Base-by-base conservation (phyloP, 92 coral and sea anemone genomes). In the Phenganax stokvisi region DNA sequence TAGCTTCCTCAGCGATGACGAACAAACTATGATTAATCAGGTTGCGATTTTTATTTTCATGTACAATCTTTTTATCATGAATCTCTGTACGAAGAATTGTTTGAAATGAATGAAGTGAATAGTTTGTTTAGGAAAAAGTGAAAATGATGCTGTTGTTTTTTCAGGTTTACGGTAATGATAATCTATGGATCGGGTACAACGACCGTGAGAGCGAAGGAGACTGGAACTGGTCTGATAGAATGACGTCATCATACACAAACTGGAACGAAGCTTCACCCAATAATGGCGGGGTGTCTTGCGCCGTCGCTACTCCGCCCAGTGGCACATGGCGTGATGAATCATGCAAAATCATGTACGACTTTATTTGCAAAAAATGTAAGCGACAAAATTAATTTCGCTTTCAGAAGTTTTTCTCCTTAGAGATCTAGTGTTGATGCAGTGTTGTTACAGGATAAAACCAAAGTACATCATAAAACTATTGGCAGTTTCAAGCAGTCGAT, bases 241-340 rank as follows among this genome's bases (percentile, higher is more conserved):
- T 80, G 87, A 92, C 97, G 88, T 94, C 98, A 82, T 94, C 98
- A 0, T 94, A 94, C 73, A 94, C 98, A 37, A 94, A 94, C 96
- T 94, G 98, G 98, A 92, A 90, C 81, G 98, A 94, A 74, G 90
- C 90, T 77, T 94, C 98, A 47, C 98, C 98, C 27, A 94, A 90
- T 85, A 94, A 94, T 80, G 98, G 98, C 61, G 98, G 98, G 2
- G 90, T 94, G 51, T 88, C 96, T 20, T 94, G 98, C 85, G 98
- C 98, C 73, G 89, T 94, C 69, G 89, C 92, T 59, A 92, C 97
- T 7, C 63, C 73, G 56, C 89, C 88, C 64, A 89, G 89, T 25
- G 98, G 98, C 58, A 81, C 83, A 25, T 94, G 98, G 98, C 98
- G 91, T 59, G 98, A 94, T 79, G 98, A 94, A 51, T 89, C 97